Percentiles rank a stretch among this genome's conserved stretches.
Evolutionary conservation across 1,140 invertebrate genomes (phyloP).

Genomic region (Eufriesea mexicana): DNA sequence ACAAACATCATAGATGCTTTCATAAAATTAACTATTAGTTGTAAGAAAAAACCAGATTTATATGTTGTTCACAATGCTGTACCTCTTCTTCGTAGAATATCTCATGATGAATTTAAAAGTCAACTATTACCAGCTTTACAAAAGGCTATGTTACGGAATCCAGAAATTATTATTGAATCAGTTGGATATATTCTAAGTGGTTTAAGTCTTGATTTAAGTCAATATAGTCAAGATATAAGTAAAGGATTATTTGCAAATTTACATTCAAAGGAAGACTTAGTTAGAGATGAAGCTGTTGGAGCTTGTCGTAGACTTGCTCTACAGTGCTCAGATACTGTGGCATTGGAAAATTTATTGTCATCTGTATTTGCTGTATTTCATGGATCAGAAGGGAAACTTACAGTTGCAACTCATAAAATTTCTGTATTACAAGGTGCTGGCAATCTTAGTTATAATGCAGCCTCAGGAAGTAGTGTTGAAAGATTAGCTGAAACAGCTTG

Average conservation of each 20-base stretch:
- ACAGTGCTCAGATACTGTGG: conserved; percentile 87
- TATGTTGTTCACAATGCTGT: conserved; percentile 86
- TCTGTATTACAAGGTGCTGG: conserved; percentile 94
- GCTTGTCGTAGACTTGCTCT: conserved; percentile 87
- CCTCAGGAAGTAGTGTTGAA: conserved; percentile 84
- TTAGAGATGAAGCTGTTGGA: conserved; percentile 87
- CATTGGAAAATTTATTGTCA: conserved; percentile 87
- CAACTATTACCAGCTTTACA: conserved; percentile 92
- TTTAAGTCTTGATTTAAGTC: conserved; percentile 90
- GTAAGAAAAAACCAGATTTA: conserved; percentile 89
- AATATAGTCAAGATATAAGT: conserved; percentile 90
- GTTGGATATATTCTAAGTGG: conserved; percentile 89
- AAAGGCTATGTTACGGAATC: conserved; percentile 95
- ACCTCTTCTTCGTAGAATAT: conserved; percentile 86
- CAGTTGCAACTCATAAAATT: conserved; percentile 93
- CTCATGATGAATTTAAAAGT: conserved; percentile 89
- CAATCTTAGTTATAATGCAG: conserved; percentile 89
- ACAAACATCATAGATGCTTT: conserved; percentile 87
- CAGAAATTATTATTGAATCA: conserved; percentile 93
- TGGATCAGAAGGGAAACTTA: conserved; percentile 96
- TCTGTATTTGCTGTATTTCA: conserved; percentile 92
- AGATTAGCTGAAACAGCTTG: conserved; percentile 85
- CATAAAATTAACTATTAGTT: conserved; percentile 91
- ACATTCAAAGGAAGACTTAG: conserved; percentile 91
- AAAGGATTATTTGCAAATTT: conserved; percentile 91